Conservation (phyloP, 2,113 vertebrate genomes). For the Sakesphorus luctuosus region DNA sequence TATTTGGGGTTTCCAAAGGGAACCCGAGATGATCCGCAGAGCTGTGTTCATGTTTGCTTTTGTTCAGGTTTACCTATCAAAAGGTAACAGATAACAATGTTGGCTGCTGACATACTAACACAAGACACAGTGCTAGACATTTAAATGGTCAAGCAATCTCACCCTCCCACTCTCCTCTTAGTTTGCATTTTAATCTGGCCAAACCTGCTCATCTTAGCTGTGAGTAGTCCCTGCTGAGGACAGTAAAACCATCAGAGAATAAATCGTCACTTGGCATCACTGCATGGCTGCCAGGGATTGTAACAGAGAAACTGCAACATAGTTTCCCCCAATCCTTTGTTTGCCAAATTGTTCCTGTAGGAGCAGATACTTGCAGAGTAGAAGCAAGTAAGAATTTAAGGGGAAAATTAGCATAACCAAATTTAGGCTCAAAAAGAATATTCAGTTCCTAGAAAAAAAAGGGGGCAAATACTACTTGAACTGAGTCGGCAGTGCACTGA, state of each 20-base stretch:
- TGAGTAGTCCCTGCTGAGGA: not conserved
- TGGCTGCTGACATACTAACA: not conserved
- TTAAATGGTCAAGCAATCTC: not conserved
- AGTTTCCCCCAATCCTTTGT: not conserved
- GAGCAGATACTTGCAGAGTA: not conserved
- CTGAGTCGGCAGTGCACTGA: not conserved
- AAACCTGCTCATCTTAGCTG: not conserved
- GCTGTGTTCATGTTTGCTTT: slow-evolving; percentile 28
- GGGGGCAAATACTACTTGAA: not conserved
- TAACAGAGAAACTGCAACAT: not conserved
- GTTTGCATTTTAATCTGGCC: not conserved
- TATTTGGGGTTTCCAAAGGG: slow-evolving; percentile 22
- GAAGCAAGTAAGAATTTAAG: not conserved
- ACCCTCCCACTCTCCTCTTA: not conserved
- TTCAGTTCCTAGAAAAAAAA: not conserved
- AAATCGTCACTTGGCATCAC: not conserved
- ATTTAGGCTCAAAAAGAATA: not conserved
- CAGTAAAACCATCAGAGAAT: not conserved
- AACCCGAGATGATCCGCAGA: slow-evolving; percentile 31
- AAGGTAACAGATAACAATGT: slow-evolving; percentile 40
- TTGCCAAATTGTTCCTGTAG: not conserved
- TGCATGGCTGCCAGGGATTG: not conserved
- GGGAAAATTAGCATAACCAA: not conserved
- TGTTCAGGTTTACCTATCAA: slow-evolving; percentile 48
- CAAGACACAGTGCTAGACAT: not conserved